These are phyloP conservation scores for Conger conger DNA, from an alignment of 2,113 vertebrate genomes.

Conservation along the genomic window DNA sequence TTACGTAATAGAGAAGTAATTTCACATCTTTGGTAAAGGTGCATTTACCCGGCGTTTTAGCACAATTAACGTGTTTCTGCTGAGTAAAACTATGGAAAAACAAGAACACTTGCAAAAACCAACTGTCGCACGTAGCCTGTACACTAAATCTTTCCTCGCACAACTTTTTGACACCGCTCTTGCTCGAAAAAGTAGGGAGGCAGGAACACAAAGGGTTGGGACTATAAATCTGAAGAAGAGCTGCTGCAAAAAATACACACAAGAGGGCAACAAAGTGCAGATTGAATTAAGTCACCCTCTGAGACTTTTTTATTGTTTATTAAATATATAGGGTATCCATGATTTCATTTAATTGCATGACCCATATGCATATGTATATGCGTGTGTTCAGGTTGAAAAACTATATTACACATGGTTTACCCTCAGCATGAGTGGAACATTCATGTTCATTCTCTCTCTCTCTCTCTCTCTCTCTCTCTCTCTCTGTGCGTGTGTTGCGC, in stretches of 20 bases:
- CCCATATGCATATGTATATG: not conserved
- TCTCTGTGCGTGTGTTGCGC: slow-evolving; percentile 8
- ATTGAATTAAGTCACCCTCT: slow-evolving; percentile 43
- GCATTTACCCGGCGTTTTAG: not conserved
- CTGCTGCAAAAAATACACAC: slow-evolving; percentile 46
- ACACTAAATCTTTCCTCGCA: not conserved
- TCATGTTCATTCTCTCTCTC: not conserved
- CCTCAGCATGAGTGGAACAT: not conserved
- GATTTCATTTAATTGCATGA: slow-evolving; percentile 11
- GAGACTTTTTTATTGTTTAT: slow-evolving; percentile 55
- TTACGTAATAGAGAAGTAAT: not conserved
- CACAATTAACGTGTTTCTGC: not conserved
- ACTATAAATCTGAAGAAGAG: slow-evolving; percentile 3
- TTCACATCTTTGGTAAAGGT: not conserved
- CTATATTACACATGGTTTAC: not conserved
- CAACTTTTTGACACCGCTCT: not conserved
- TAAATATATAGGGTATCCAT: slow-evolving; percentile 54
- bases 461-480: not conserved
- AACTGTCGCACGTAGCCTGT: not conserved
- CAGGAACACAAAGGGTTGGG: slow-evolving; percentile 1
- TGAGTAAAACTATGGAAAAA: not conserved
- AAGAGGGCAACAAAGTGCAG: slow-evolving; percentile 56
- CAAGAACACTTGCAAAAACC: not conserved
- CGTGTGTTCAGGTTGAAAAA: not conserved
- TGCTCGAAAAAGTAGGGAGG: not conserved